These are phyloP conservation scores for Boulengeromyrus knoepffleri DNA, from an alignment of 2,113 vertebrate genomes.

Conservation along the genomic window DNA sequence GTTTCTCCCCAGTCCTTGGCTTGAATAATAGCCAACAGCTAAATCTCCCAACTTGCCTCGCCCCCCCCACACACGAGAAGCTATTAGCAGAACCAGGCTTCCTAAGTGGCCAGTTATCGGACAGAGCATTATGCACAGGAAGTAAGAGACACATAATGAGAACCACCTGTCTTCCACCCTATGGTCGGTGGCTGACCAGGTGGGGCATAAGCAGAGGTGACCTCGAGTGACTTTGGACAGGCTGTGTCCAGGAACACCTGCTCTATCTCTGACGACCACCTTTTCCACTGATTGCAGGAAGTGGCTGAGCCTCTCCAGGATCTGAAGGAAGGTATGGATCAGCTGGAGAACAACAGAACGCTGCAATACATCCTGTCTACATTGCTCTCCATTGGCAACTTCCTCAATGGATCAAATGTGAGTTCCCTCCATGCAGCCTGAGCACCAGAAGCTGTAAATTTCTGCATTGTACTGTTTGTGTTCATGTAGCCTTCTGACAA, in stretches of 20 bases:
- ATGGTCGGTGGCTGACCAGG: not conserved
- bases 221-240: not conserved
- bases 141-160: not conserved
- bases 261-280: slow-evolving; percentile 21
- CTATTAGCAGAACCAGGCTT: not conserved
- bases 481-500: not conserved
- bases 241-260: not conserved
- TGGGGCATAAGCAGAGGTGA: not conserved
- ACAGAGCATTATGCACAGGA: not conserved
- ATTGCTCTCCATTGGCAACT: slow-evolving; percentile 90
- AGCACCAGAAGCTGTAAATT: too few species aligned
- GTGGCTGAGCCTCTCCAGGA: slow-evolving; percentile 93
- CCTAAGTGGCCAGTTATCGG: not conserved
- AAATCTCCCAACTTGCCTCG: not conserved
- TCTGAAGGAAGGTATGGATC: slow-evolving; percentile 97
- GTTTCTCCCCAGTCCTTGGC: not conserved
- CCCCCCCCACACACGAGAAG: not conserved
- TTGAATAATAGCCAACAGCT: not conserved
- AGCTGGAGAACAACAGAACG: slow-evolving; percentile 92
- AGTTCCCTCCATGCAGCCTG: slow-evolving; percentile 45
- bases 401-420: slow-evolving; percentile 92
- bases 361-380: slow-evolving; percentile 88
- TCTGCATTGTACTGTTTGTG: not conserved
- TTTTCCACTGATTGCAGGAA: slow-evolving; percentile 61
- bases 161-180: not conserved